Base-by-base conservation (phyloP, 2,888 invertebrate species). In the Hermaeophaga mercurialis region DNA sequence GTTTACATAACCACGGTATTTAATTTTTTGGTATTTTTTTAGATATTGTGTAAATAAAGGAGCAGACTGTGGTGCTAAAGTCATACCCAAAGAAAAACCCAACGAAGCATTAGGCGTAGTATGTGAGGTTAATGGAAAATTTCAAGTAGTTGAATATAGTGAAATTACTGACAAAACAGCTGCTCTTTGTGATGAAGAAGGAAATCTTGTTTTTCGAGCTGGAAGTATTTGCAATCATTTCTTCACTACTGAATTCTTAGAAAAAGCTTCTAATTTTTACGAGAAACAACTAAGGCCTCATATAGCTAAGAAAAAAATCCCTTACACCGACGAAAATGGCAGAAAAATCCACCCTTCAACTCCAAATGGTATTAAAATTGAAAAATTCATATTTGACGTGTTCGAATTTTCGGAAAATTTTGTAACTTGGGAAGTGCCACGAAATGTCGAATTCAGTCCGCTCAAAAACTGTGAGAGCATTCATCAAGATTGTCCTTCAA, bases 161-260 rank as follows among this genome's bases (percentile, higher is more conserved):
- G 99, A 99, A 76, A 89, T 99, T 48, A 91, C 94, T 0, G 82
- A 88, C 24, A 87, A 89, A 67, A 93, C 95, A 0, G 91, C 97
- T 0, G 89, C 93, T 76, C 84, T 88, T 68, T 80, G 86, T 45
- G 89, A 92, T 59, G 70, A 79, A 0, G 88, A 93, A 65, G 96
- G 95, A 0, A 80, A 88, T 43, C 81, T 99, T 0, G 86, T 91
- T 0, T 99, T 96, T 75, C 93, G 88, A 54, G 94, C 97, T 1
- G 99, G 97, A 1, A 98, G 94, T 74, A 99, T 99, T 63, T 98
- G 98, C 77, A 99, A 97, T 76, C 99, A 99, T 72, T 96, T 94
- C 73, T 98, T 99, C 79, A 90, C 91, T 0, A 79, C 89, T 0
- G 86, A 89, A 54, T 99, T 99, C 76, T 80, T 99, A 7, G 80